Evolutionary conservation across 2,888 invertebrate genomes (phyloP).

Genomic region (Acrobasis suavella): DNA sequence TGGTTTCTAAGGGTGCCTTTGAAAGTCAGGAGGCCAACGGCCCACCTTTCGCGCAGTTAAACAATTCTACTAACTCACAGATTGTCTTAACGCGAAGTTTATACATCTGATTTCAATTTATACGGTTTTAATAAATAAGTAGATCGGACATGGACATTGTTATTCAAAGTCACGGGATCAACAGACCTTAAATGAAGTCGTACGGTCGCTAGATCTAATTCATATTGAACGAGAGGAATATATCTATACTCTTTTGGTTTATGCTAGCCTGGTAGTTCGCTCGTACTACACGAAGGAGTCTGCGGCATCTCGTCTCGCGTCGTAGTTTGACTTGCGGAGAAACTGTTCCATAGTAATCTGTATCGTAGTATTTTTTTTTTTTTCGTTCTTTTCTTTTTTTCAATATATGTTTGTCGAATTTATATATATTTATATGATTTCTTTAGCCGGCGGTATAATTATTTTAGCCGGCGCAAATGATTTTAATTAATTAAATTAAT

Average conservation of each 20-base stretch:
- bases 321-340: neutral
- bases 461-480: too few relatives aligned
- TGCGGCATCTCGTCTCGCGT: constrained; percentile 1
- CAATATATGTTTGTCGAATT: neutral
- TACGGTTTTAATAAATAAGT: constrained; percentile 22
- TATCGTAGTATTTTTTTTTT: neutral
- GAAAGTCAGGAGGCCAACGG: constrained; percentile 54
- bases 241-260: constrained; percentile 40
- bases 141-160: constrained; percentile 15
- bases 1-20: constrained; percentile 39
- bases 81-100: constrained; percentile 14
- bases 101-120: constrained; percentile 6
- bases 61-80: constrained; percentile 34
- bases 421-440: too few relatives aligned
- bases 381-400: neutral
- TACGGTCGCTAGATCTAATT: constrained; percentile 27
- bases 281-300: constrained; percentile 2
- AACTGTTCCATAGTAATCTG: neutral
- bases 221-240: constrained; percentile 40
- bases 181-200: constrained; percentile 22
- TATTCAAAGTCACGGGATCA: constrained; percentile 28
- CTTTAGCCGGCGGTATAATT: too few relatives aligned
- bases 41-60: constrained; percentile 41
- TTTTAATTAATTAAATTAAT: too few relatives aligned
- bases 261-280: constrained; percentile 49